phyloP scores from a whole-genome alignment of 2,797 vertebrate species.

The Muscicapa striata region DNA sequence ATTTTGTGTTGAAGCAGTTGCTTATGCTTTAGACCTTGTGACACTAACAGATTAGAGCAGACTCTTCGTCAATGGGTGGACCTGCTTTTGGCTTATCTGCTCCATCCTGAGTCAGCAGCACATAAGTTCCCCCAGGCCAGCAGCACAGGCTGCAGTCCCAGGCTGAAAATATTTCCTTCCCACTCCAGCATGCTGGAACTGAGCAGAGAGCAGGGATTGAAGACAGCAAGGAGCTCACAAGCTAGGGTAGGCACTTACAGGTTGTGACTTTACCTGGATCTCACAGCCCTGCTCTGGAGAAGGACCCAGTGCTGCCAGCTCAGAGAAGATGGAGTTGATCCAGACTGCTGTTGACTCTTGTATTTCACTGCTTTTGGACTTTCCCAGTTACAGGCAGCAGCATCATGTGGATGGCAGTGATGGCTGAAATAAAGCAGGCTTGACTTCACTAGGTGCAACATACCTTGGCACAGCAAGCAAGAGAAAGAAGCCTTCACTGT shows the following conservation, averaged over 20 bases:
- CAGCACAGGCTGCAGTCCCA: background rate
- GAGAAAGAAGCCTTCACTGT: background rate
- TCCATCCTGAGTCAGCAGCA: background rate
- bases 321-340: background rate
- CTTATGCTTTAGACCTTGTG: background rate
- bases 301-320: background rate
- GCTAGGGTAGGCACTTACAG: accelerated
- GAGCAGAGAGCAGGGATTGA: background rate
- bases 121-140: background rate
- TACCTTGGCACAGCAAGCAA: background rate
- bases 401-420: accelerated
- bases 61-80: background rate
- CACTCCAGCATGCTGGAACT: accelerated
- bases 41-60: background rate
- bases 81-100: background rate
- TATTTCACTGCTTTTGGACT: background rate
- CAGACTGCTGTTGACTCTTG: accelerated
- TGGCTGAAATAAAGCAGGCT: background rate
- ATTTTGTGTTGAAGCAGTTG: background rate
- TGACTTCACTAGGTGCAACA: background rate
- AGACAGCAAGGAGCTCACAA: background rate
- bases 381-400: background rate
- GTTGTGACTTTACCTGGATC: background rate
- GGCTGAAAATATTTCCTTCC: background rate
- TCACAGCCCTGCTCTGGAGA: background rate